Percentiles rank a stretch among this genome's conserved stretches.
These are phyloP conservation scores for Pachydiplax longipennis DNA, from an alignment of 2,888 invertebrate genomes.

Conservation along the genomic window DNA sequence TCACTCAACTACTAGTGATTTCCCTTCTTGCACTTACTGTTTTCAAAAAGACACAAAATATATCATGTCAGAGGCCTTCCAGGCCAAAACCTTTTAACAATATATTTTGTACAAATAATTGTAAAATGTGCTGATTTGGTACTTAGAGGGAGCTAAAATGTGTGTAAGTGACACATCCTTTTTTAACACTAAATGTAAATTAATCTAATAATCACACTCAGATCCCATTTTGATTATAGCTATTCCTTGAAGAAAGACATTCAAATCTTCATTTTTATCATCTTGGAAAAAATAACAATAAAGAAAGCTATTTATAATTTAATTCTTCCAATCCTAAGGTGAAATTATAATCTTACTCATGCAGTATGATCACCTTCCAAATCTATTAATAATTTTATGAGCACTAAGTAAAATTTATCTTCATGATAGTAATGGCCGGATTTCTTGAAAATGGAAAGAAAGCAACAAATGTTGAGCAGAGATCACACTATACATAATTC, in stretches of 20 bases:
- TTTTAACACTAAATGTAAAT: not conserved
- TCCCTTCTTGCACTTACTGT: constrained; percentile 25
- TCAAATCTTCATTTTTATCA: not conserved
- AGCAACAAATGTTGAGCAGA: constrained; percentile 10
- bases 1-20: constrained; percentile 34
- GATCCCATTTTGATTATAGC: constrained; percentile 27
- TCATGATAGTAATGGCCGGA: constrained; percentile 25
- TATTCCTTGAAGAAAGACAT: constrained; percentile 23
- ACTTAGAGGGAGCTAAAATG: constrained; percentile 25
- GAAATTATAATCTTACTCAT: not conserved
- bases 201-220: constrained; percentile 27
- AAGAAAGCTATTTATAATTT: not conserved
- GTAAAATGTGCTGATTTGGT: constrained; percentile 40
- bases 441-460: constrained; percentile 10
- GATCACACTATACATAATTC: not conserved
- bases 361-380: not conserved
- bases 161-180: constrained; percentile 27
- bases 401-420: constrained; percentile 17
- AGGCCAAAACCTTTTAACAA: constrained; percentile 42
- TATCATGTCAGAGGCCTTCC: constrained; percentile 36
- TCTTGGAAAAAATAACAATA: not conserved
- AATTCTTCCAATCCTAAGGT: not conserved
- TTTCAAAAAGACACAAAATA: constrained; percentile 44
- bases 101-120: constrained; percentile 42
- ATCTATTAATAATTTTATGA: constrained; percentile 15